Evolutionary conservation across 2,113 vertebrate genomes (phyloP), one percentile per base, ranked within the genome.

Genomic region (Seriola quinqueradiata): DNA sequence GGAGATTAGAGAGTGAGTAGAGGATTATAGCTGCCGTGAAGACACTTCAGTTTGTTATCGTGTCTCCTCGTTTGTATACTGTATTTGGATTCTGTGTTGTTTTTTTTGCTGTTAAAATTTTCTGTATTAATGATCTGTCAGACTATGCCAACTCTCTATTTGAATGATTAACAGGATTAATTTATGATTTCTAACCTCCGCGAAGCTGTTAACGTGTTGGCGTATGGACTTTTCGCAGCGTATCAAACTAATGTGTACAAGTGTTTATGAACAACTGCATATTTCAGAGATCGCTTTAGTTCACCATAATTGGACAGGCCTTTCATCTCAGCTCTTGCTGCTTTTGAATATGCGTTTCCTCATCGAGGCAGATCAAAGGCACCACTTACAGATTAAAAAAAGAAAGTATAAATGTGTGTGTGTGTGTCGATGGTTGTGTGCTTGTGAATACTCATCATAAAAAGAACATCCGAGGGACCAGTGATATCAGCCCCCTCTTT

Each of bases 301-400:
- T 87, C 70, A 6, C 84, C 23, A 65, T 93, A 92, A 93, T 91
- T 90, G 88, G 81, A 86, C 87, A 36, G 65, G 60, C 34, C 90
- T 89, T 92, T 89, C 78, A 92, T 93, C 88, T 87, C 48, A 0
- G 17, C 77, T 84, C 74, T 75, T 16, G 81, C 87, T 90, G 73
- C 79, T 81, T 85, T 87, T 87, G 77, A 92, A 91, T 84, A 52
- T 83, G 80, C 21, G 66, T 87, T 91, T 92, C 83, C 83, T 84
- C 90, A 84, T 90, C 46, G 12, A 75, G 76, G 65, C 69, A 86
- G 86, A 94, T 94, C 92, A 93, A 94, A 94, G 89, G 77, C 79
- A 67, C 14, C 71, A 71, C 67, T 91, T 90, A 71, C 74, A 91
- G 91, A 93, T 93, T 92, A 89, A 81, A 85, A 89, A 78, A 61